Evolutionary conservation across 2,888 invertebrate genomes (phyloP), one percentile per base, ranked within the genome.

Genomic region (Drosophila pegasa): DNA sequence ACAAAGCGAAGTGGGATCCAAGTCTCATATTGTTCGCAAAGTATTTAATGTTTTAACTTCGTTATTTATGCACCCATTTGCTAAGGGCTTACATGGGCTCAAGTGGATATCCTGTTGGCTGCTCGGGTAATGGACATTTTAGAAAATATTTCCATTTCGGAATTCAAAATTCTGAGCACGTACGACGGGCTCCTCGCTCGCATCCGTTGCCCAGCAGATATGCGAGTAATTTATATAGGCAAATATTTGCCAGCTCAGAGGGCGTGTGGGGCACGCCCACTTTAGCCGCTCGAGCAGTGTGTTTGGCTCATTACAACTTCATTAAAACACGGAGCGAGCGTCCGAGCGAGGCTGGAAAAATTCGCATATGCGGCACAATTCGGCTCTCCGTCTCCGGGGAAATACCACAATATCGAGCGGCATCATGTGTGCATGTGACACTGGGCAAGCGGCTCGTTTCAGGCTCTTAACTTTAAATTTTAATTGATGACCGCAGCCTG

Each of bases 191-290:
- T 12, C 62, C 77, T 72, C 79, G 70, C 77, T 59, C 70, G 59
- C 55, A 38, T 27, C 61, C 61, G 50, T 41, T 51, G 54, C 52
- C 62, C 29, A 2, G 31, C 50, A 82, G 67, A 75, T 67, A 80
- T 86, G 78, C 71, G 54, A 83, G 75, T 78, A 82, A 83, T 83
- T 86, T 83, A 86, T 80, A 82, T 82, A 71, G 69, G 66, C 68
- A 83, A 86, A 83, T 83, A 86, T 83, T 86, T 83, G 78, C 64
- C 43, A 63, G 68, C 66, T 63, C 67, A 18, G n/a, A 31, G 27
- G 25, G 43, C 43, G 43, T n/a, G 43, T 16, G 1, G 22, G 14
- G 22, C 22, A 73, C 52, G 70, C 64, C 59, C 3, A 18, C 20
- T 16, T 40, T 38, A 25, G 20, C 31, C 48, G 14, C 7, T 14